Evolutionary conservation across 1,140 invertebrate genomes (phyloP), one percentile per base, ranked within the genome.

Genomic region (Bombus huntii): DNA sequence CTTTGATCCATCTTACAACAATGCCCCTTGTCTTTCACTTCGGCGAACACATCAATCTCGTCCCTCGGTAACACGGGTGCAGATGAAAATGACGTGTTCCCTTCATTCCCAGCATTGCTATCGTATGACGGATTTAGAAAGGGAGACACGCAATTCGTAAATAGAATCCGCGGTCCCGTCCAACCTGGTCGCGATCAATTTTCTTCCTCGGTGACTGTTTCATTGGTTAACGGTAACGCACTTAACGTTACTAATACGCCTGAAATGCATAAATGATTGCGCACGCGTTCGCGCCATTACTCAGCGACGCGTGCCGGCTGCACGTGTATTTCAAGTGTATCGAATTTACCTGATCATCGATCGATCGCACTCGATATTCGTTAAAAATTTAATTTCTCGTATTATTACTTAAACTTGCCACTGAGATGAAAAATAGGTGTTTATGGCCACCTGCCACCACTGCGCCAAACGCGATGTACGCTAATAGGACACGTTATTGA

Each of bases 11-110:
- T 42, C 37, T 78, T 37, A 28, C 22, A 47, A 70, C 44, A n/a
- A 42, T 59, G 37, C 34, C 10, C 25, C 25, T 31, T 28, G 78
- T 80, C 65, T 80, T 34, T 70, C 77, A 47, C 65, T 80, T 9
- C 25, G 34, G 25, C 18, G 72, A 65, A 75, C 31, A 37, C 83
- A 85, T 85, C 53, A 37, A 79, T 80, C 68, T 65, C 53, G 47
- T 85, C 77, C 44, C 31, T 62, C 18, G 44, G 76, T 80, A 28
- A 25, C 66, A 44, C 76, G 76, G 68, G 66, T 71, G 68, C 68
- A 80, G 83, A 85, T 85, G 78, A 85, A 72, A 80, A 72, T 85
- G 83, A 85, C 83, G 83, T 72, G 83, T 79, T 80, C 76, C 37
- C 44, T 42, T 71, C 83, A 72, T 85, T 62, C 83, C 9, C 5